Evolutionary conservation across 2,888 invertebrate species (phyloP), one percentile per base, ranked within the genome.

Genomic region (Agriotes lineatus): DNA sequence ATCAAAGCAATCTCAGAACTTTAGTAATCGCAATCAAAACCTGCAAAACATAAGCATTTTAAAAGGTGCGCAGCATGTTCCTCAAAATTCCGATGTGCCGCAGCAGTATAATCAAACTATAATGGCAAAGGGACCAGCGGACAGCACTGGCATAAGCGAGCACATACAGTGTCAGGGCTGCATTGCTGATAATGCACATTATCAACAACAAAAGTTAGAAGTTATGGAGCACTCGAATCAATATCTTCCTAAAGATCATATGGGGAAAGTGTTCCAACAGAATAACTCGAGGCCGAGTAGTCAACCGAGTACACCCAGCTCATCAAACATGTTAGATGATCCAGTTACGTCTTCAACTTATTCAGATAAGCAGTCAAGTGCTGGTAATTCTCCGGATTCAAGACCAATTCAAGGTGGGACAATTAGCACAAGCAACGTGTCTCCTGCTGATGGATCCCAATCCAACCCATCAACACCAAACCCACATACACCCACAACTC

Each of bases 331-430:
- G 63, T 86, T 86, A 0, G 89, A 89, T 44, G 89, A 86, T 81
- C 91, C 91, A 9, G 91, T 92, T 1, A 91, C 90, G 9, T 91
- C 92, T 9, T 90, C 91, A 10, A 91, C 91, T 3, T 90, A 87
- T 72, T 85, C 86, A 1, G 91, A 91, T 35, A 86, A 90, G 72
- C 84, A 83, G 57, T 81, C 82, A 50, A 83, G 85, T 63, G 70
- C 66, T 37, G 69, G 69, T 30, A 85, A 82, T 79, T 85, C 86
- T 19, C 86, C 88, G 6, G 92, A 92, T 76, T 87, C 88, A 22
- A 87, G 92, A 76, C 94, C 94, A 0, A 93, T 94, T 68, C 94
- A 95, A 81, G 94, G 93, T 3, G 94, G 94, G 0, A 91, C 94
- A 0, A 92, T 95, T 7, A 94, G 94, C 75, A 94, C 94, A 0